Percentiles rank a stretch among this genome's conserved stretches.
These are phyloP conservation scores for Limnephilus auricula DNA, from an alignment of 2,888 invertebrate species.

Conservation along the genomic window DNA sequence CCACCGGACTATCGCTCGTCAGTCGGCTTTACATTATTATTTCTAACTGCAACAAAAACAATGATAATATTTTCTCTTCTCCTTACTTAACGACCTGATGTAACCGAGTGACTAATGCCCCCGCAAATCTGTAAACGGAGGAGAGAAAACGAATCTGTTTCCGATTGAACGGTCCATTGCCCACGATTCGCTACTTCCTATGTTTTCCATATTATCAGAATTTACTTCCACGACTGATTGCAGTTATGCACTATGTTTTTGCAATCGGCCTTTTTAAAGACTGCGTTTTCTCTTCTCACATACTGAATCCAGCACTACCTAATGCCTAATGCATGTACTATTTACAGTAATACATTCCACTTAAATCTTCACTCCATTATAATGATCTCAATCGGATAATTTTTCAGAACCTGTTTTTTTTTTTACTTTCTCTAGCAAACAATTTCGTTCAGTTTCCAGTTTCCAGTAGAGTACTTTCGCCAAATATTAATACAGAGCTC, in stretches of 20 bases:
- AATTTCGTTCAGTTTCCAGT: not conserved
- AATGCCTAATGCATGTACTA: not conserved
- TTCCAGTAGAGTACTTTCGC: not conserved
- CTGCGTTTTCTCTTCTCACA: not conserved
- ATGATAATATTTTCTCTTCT: not conserved
- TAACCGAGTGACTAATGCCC: not conserved
- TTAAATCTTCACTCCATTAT: not conserved
- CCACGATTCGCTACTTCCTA: not conserved
- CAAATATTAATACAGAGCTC: not conserved
- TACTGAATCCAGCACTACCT: not conserved
- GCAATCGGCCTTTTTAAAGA: not conserved
- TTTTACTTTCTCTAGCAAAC: not conserved
- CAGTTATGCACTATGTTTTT: not conserved
- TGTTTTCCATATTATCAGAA: not conserved
- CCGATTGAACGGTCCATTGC: conserved; percentile 2
- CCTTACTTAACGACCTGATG: not conserved
- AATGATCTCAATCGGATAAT: not conserved
- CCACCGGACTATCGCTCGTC: not conserved
- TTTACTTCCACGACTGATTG: not conserved
- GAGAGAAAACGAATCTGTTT: not conserved
- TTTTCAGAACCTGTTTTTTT: not conserved
- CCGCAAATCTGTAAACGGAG: not conserved
- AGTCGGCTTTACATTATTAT: not conserved
- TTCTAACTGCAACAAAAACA: not conserved
- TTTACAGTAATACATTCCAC: not conserved